Evolutionary conservation across 2,888 invertebrate genomes (phyloP), one percentile per base, ranked within the genome.

Genomic region (Euplagia quadripunctaria): DNA sequence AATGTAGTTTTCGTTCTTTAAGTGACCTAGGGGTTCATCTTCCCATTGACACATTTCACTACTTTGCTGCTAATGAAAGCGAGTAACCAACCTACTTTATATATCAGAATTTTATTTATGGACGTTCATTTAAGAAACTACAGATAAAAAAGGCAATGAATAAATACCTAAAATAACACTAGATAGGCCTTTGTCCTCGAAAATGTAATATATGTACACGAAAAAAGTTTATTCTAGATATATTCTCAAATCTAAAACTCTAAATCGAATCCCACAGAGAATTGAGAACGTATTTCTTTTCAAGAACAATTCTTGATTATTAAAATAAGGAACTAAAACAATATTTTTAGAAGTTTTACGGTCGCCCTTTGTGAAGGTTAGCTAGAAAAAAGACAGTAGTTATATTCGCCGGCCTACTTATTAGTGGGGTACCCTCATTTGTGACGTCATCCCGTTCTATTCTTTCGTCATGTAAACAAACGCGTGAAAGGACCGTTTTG

Each of bases 401-500:
- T 85, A 85, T 82, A 74, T 77, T 46, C 71, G 55, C n/a, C 82
- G 73, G 58, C 79, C 79, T 74, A 87, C 85, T 90, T 89, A 89
- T 89, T 89, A 90, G 87, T 82, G 82, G 80, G 85, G 85, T 84
- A 78, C 78, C 83, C 83, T 87, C 86, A 87, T 86, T 87, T 86
- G 82, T 88, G 88, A 88, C 88, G 88, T 90, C 89, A 88, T 81
- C 85, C 79, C 88, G 89, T 89, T 90, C 88, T 88, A 82, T 89
- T 88, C 83, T 85, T 85, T 85, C 75, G 74, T 67, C 79, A 75
- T 73, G 71, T 77, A 78, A 78, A 79, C 77, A 79, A 70, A 73
- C 70, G 67, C 52, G 20, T 63, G 17, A 67, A 71, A 68, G 20
- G 61, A 52, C 42, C 58, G 3, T 14, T 68, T 58, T 52, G 31